Evolutionary conservation across 2,888 invertebrate species (phyloP).

Genomic region (Tanypteryx hageni): DNA sequence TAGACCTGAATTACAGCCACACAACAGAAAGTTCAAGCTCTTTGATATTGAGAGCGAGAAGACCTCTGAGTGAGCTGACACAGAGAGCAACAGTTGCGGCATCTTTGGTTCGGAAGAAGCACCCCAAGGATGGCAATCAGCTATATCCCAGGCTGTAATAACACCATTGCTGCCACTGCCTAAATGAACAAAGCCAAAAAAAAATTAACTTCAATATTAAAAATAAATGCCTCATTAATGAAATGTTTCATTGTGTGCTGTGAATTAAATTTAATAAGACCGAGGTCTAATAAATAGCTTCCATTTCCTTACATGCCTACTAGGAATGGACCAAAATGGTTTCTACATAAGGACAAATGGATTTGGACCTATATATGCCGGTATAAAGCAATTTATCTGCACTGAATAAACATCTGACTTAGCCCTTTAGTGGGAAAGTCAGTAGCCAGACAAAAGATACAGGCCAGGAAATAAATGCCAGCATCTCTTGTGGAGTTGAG

Average conservation of each 20-base stretch:
- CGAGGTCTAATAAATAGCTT: no score
- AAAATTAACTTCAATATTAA: no score
- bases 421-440: no score
- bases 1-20: conserved; percentile 69
- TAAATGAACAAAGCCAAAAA: neutral
- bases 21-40: conserved; percentile 68
- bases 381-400: no score
- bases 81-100: neutral
- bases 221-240: neutral
- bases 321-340: no score
- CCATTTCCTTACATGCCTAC: no score
- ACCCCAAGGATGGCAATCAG: conserved; percentile 38
- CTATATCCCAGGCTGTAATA: conserved; percentile 38
- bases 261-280: neutral
- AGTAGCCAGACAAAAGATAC: no score
- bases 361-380: no score
- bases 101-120: neutral
- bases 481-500: no score
- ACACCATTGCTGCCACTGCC: neutral
- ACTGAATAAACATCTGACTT: no score
- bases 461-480: no score
- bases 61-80: conserved; percentile 39
- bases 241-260: neutral
- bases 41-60: conserved; percentile 44
- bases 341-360: no score